phyloP scores from a whole-genome alignment of 2,797 vertebrate species.

The Gorsachius magnificus region DNA sequence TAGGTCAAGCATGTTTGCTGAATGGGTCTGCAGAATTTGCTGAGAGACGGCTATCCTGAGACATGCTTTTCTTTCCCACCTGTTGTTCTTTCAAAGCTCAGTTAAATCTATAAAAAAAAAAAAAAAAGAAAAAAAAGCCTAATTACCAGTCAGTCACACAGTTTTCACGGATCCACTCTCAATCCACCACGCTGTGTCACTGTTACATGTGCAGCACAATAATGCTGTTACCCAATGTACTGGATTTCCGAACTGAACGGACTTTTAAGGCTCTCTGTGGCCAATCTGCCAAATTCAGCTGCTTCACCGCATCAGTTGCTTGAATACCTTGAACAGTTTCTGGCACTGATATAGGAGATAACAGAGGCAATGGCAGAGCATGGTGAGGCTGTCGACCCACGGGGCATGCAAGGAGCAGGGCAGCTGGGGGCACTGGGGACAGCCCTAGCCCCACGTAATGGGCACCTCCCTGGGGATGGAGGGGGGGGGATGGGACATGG shows the following conservation, averaged over 20 bases:
- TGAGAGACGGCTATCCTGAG: background rate
- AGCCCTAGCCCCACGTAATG: background rate
- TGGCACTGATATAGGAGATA: background rate
- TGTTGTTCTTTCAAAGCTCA: background rate
- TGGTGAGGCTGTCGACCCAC: fast-evolving
- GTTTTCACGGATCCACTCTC: background rate
- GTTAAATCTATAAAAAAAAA: background rate
- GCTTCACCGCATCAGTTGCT: background rate
- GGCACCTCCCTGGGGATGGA: background rate
- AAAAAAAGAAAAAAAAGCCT: background rate
- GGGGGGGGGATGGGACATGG: background rate
- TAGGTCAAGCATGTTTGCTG: background rate
- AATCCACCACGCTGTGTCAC: background rate
- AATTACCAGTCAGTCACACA: background rate
- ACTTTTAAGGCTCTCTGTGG: background rate
- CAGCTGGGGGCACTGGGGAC: background rate
- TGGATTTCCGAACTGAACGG: background rate
- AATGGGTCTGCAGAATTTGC: background rate
- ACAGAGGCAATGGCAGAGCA: background rate
- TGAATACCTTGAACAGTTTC: background rate
- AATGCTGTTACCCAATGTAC: fast-evolving
- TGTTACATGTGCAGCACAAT: background rate
- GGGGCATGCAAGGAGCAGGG: background rate
- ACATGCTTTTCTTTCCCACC: background rate
- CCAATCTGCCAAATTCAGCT: background rate